Evolutionary conservation across 2,113 vertebrate genomes (phyloP).

Genomic region (Turdus rufiventris): DNA sequence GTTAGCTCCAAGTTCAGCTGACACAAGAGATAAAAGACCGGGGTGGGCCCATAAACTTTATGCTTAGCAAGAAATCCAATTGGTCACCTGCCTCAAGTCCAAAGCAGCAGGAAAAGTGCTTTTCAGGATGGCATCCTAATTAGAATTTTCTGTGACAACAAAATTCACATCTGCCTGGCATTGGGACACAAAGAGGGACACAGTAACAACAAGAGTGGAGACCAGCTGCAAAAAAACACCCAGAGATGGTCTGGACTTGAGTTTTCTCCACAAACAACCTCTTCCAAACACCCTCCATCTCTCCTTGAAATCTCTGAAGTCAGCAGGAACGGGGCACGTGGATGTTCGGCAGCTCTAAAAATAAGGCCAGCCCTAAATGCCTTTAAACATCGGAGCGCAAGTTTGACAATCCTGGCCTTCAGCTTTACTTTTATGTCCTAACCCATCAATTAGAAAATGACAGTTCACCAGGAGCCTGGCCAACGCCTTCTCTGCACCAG

Average conservation of each 20-base stretch:
- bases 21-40: not conserved
- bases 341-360: not conserved
- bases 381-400: not conserved
- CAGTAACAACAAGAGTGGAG: not conserved
- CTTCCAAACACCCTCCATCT: conserved; percentile 20
- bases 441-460: conserved; percentile 14
- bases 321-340: not conserved
- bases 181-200: fast-evolving
- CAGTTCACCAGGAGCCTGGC: not conserved
- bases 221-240: not conserved
- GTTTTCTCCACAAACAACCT: not conserved
- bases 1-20: not conserved
- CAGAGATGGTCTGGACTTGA: not conserved
- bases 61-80: not conserved
- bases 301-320: conserved; percentile 53
- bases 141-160: not conserved
- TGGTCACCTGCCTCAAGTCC: not conserved
- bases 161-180: not conserved
- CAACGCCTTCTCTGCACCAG: not conserved
- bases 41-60: not conserved
- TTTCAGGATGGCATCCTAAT: not conserved
- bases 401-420: conserved; percentile 22
- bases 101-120: not conserved
- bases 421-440: conserved; percentile 7
- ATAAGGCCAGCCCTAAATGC: not conserved